Base-by-base conservation (phyloP, 2,797 vertebrate genomes). In the Buceros bicornis region DNA sequence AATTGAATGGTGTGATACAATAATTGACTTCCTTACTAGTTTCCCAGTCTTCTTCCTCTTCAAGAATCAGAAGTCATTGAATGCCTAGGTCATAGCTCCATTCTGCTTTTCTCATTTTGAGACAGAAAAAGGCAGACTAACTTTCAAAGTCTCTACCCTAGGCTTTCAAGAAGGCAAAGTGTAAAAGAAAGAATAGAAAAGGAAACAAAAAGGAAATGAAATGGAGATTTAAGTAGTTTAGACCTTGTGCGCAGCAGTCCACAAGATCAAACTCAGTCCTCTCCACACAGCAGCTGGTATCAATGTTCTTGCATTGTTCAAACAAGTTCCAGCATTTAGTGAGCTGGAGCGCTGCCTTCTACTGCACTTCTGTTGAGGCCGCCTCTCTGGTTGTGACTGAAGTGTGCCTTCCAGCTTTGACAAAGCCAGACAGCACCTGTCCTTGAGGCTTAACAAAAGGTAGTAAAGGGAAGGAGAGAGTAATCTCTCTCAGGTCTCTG, bases 181-280 rank as follows among this genome's bases (percentile, higher is more conserved):
- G 24, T 72, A 69, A 87, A 94, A 91, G 78, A 62, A 87, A 94
- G 56, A 87, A 89, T n/a, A 84, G 67, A 74, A 93, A 94, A 93
- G 57, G 87, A 96, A 95, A 74, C 43, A 78, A 90, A 96, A 89
- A 84, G 51, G 54, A 94, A 95, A 93, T 74, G 60, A 90, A 93
- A 88, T 56, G 43, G 57, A 93, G 66, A 95, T 89, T 90, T 84
- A 81, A 89, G 73, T 80, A 82, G 73, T 76, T 77, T 95, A 87
- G 82, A 81, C 37, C 80, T 89, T 67, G 51, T 70, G 89, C 71
- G 77, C 78, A 74, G 64, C 50, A 89, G 81, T 83, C 72, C 50
- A 67, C 29, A 78, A 78, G 73, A 94, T 65, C 85, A 92, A 87
- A 74, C 69, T 72, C 40, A 35, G 64, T 81, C 28, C 5, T 70